Evolutionary conservation across 2,113 vertebrate genomes (phyloP).

Genomic region (Ictidomys tridecemlineatus): DNA sequence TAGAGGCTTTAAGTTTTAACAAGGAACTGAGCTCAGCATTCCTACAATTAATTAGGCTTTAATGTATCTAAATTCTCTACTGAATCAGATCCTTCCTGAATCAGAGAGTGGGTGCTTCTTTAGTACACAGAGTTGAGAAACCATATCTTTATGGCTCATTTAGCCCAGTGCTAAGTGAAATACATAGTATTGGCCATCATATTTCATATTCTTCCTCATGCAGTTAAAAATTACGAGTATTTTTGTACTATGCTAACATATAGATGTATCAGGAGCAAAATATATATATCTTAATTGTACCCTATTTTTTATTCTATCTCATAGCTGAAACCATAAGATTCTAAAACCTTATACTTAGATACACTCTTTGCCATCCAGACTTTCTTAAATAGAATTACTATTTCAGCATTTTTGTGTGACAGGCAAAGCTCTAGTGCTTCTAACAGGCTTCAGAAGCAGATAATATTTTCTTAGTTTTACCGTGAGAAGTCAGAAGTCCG

Average conservation of each 20-base stretch:
- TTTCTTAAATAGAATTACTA: slow-evolving; percentile 35
- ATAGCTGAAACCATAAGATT: slow-evolving; percentile 52
- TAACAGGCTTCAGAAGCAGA: background rate
- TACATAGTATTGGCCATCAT: background rate
- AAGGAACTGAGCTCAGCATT: background rate
- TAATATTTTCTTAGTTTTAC: slow-evolving; percentile 38
- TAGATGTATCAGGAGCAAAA: background rate
- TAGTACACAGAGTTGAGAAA: background rate
- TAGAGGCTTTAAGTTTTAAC: slow-evolving; percentile 43
- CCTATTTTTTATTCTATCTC: background rate
- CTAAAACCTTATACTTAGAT: background rate
- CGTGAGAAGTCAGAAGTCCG: slow-evolving; percentile 56
- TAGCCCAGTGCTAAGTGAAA: slow-evolving; percentile 11
- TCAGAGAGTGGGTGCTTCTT: background rate
- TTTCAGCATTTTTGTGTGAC: slow-evolving; percentile 39
- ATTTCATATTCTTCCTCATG: slow-evolving; percentile 35
- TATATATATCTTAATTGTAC: slow-evolving; percentile 7
- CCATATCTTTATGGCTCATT: background rate
- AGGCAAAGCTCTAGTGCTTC: background rate
- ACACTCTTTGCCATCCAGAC: background rate
- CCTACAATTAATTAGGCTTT: background rate
- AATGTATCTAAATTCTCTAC: background rate
- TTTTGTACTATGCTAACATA: background rate
- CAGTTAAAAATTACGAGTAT: background rate
- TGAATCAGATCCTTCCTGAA: background rate